phyloP scores from a whole-genome alignment of 92 coral and sea anemone genomes.

The Epizoanthus scotinus region DNA sequence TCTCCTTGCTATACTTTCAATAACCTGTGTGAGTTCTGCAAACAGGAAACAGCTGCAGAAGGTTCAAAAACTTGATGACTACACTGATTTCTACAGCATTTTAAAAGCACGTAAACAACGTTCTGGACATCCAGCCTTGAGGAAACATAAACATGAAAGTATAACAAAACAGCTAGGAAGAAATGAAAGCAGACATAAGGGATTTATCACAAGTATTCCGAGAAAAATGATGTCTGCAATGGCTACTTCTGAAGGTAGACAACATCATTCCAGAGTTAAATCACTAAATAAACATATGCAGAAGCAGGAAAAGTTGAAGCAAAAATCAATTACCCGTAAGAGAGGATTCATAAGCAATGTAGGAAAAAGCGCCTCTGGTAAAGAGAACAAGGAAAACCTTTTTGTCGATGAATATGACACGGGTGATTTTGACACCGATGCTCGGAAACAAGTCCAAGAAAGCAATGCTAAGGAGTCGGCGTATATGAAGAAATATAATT shows the following conservation, averaged over 20 bases:
- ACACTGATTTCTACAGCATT: background rate
- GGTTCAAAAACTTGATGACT: background rate
- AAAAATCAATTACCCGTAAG: no score
- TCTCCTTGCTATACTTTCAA: background rate
- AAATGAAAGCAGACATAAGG: background rate
- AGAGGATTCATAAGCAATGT: background rate
- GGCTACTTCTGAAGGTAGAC: no score
- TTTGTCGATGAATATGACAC: no score
- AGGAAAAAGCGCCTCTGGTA: background rate
- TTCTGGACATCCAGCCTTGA: background rate
- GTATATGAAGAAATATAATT: background rate
- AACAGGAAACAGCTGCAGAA: background rate
- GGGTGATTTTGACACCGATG: background rate
- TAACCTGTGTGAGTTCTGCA: background rate
- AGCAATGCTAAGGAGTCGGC: background rate
- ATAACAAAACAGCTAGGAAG: background rate
- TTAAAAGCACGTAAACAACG: background rate
- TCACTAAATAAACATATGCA: background rate
- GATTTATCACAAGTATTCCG: background rate
- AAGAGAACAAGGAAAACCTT: background rate
- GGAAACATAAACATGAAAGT: background rate
- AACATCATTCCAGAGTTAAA: background rate
- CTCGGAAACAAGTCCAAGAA: background rate
- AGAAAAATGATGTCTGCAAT: background rate
- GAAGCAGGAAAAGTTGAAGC: no score